Base-by-base conservation (phyloP, 2,113 vertebrate genomes). In the Eubucco bourcierii region DNA sequence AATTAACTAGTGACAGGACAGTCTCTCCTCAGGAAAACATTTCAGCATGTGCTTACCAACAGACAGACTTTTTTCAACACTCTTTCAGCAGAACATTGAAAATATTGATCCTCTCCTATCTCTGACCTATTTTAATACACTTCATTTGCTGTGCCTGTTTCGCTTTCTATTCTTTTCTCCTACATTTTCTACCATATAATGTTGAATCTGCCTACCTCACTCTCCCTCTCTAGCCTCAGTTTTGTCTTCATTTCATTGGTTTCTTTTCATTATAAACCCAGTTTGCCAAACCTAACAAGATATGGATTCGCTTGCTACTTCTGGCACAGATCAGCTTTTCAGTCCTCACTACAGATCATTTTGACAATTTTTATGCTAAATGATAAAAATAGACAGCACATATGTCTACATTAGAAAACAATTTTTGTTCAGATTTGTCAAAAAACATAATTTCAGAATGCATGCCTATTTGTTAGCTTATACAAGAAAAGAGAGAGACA, bases 141-240 rank as follows among this genome's bases (percentile, higher is more conserved):
- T 67, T 18, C 2, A 37, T 56, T 84, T 71, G 31, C 14, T 56
- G 15, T 60, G 58, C 29, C 12, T 67, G 20, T 79, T 65, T 31
- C n/a, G 8, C 7, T 81, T 18, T 67, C 31, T 84, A 10, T 50
- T 72, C 37, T 85, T 75, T 81, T 66, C 18, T 72, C 20, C 15
- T 74, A 4, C 18, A 29, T 1, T 82, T 80, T 64, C 23, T 75
- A 11, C 28, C 9, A 11, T 29, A 50, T 44, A 76, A 53, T n/a
- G 63, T 19, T 76, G 33, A 84, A 76, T 41, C 21, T 61, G 8
- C 11, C 21, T 83, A 20, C 15, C 3, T 5, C 37, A 33, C 31
- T 10, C 6, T 75, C 7, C 2, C 3, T 3, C 15, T 63, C 5
- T 18, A 61, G 9, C 2, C 6, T 2, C 2, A 31, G 9, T 52